Evolutionary conservation across 2,888 invertebrate genomes (phyloP).

Genomic region (Oscheius onirici): DNA sequence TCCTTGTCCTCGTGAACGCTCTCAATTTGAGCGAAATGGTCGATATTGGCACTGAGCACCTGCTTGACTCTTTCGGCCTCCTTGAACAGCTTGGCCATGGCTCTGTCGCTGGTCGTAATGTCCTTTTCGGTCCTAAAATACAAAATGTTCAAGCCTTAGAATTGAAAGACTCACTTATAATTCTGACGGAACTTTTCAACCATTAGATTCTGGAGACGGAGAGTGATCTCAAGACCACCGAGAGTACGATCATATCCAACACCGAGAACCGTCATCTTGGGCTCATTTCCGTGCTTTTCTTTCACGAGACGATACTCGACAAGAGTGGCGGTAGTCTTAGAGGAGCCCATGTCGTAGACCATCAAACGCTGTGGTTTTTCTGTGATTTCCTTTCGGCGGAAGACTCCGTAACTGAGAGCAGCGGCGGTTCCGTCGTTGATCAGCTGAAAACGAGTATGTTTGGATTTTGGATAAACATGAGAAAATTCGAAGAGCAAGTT

Average conservation of each 20-base stretch:
- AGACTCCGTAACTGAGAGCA: constrained; percentile 95
- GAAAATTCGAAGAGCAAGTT: no score
- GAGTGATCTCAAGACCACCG: constrained; percentile 92
- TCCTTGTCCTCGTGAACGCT: constrained; percentile 89
- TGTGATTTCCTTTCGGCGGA: constrained; percentile 81
- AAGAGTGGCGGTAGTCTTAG: constrained; percentile 88
- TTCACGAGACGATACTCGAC: constrained; percentile 82
- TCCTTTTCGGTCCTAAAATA: constrained; percentile 78
- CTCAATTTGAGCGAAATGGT: constrained; percentile 92
- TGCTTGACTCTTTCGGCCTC: constrained; percentile 96
- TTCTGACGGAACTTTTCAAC: constrained; percentile 80
- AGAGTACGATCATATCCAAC: constrained; percentile 88
- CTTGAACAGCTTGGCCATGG: constrained; percentile 93
- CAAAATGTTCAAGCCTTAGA: not conserved
- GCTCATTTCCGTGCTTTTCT: constrained; percentile 87
- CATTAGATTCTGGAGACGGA: constrained; percentile 86
- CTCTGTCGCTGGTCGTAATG: constrained; percentile 84
- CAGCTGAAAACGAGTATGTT: constrained; percentile 82
- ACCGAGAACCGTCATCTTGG: constrained; percentile 86
- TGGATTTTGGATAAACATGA: constrained; percentile 84
- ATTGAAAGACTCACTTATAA: constrained; percentile 36
- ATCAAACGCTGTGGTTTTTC: constrained; percentile 76
- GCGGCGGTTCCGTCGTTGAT: constrained; percentile 96
- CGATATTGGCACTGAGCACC: constrained; percentile 92
- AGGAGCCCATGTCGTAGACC: constrained; percentile 98